These are phyloP conservation scores for Plusia festucae DNA, from an alignment of 2,888 invertebrate species.

Conservation along the genomic window DNA sequence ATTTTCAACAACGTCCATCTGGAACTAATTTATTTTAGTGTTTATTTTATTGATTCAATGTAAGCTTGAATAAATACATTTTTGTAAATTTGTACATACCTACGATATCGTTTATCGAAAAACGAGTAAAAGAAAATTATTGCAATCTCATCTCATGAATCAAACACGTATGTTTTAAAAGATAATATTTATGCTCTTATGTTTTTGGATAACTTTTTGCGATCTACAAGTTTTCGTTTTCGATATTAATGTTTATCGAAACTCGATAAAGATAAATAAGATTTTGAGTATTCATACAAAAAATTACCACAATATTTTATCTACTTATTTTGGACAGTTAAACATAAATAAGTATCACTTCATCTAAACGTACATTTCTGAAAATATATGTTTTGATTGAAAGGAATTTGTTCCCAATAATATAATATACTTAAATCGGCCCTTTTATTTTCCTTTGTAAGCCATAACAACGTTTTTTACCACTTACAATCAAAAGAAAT, in stretches of 20 bases:
- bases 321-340: too few species aligned
- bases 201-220: conserved; percentile 15
- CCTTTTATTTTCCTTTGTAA: background rate
- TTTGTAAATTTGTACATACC: conserved; percentile 14
- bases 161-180: conserved; percentile 18
- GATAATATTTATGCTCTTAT: conserved; percentile 21
- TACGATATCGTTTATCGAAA: conserved; percentile 18
- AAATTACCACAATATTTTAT: background rate
- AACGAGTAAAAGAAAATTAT: conserved; percentile 21
- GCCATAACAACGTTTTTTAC: background rate
- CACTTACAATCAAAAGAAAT: background rate
- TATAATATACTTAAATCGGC: background rate
- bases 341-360: too few species aligned
- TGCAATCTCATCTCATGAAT: conserved; percentile 13
- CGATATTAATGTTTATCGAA: conserved; percentile 12
- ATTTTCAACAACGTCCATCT: background rate
- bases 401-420: background rate
- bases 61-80: conserved; percentile 14
- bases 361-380: too few species aligned
- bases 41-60: too few species aligned
- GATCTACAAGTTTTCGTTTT: conserved; percentile 15
- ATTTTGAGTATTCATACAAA: background rate
- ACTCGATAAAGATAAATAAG: conserved; percentile 17
- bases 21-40: too few species aligned
- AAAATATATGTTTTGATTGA: too few species aligned